phyloP scores from a whole-genome alignment of 1,140 invertebrate species.

The Trichogramma pretiosum region DNA sequence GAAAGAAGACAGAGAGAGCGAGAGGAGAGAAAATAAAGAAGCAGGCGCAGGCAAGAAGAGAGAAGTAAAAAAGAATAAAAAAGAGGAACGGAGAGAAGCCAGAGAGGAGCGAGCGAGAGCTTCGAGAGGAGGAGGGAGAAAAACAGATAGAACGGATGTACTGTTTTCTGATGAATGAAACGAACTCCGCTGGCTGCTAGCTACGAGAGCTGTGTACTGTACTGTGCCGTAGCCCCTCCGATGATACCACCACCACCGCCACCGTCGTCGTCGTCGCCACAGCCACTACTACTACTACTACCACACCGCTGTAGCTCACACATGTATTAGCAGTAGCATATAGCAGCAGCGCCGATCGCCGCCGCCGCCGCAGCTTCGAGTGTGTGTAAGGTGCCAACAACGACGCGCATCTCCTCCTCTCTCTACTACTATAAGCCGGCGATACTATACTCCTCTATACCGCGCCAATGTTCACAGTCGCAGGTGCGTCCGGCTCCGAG shows the following conservation, averaged over 20 bases:
- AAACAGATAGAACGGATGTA: slow-evolving; percentile 16
- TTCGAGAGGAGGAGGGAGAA: slow-evolving; percentile 1
- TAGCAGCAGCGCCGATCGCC: too few relatives aligned
- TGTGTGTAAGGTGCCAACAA: background rate
- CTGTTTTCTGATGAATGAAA: slow-evolving; percentile 15
- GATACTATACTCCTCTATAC: too few relatives aligned
- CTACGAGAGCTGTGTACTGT: slow-evolving; percentile 12
- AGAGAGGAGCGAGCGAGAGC: too few relatives aligned
- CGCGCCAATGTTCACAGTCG: too few relatives aligned
- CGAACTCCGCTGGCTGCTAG: slow-evolving; percentile 9
- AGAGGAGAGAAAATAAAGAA: slow-evolving; percentile 6
- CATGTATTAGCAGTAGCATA: too few relatives aligned
- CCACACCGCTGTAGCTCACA: too few relatives aligned
- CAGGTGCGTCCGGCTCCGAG: too few relatives aligned
- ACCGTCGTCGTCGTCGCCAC: slow-evolving; percentile 11
- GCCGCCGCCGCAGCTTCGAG: too few relatives aligned
- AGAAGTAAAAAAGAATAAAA: too few relatives aligned
- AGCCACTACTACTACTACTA: too few relatives aligned
- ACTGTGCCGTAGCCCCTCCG: slow-evolving; percentile 10
- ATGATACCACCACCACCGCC: slow-evolving; percentile 2
- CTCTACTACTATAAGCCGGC: background rate
- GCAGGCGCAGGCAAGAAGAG: background rate
- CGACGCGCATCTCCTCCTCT: background rate
- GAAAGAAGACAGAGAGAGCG: slow-evolving; percentile 7
- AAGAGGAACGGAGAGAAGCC: background rate